Evolutionary conservation across 2,113 vertebrate species (phyloP).

Genomic region (Pelecanoides urinatrix): DNA sequence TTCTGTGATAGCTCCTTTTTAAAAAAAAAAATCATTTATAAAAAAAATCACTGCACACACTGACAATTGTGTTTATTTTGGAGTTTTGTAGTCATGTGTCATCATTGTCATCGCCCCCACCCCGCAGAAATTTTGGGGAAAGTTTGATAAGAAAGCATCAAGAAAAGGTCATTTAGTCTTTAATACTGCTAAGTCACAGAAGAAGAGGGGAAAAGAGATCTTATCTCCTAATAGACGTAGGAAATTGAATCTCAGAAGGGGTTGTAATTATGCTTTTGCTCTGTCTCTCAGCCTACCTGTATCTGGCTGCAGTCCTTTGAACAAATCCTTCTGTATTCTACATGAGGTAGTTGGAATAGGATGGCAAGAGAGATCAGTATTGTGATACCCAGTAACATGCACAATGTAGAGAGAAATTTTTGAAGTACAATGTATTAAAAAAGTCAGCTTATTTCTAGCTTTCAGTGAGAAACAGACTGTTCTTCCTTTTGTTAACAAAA

Average conservation of each 20-base stretch:
- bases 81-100: background rate
- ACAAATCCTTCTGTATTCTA: background rate
- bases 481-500: background rate
- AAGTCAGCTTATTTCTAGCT: background rate
- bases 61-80: background rate
- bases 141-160: background rate
- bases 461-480: background rate
- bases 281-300: background rate
- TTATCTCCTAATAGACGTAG: background rate
- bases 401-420: background rate
- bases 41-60: background rate
- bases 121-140: background rate
- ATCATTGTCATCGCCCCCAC: accelerated
- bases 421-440: background rate
- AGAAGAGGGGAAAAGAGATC: background rate
- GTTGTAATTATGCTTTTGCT: background rate
- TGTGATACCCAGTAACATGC: background rate
- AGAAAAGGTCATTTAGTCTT: background rate
- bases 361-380: background rate
- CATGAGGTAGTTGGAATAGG: background rate
- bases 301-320: background rate
- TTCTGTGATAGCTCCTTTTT: background rate
- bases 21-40: too few species aligned
- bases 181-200: background rate
- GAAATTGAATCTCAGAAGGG: background rate